phyloP scores from a whole-genome alignment of 2,797 vertebrate genomes.

The Australoheros facetus region DNA sequence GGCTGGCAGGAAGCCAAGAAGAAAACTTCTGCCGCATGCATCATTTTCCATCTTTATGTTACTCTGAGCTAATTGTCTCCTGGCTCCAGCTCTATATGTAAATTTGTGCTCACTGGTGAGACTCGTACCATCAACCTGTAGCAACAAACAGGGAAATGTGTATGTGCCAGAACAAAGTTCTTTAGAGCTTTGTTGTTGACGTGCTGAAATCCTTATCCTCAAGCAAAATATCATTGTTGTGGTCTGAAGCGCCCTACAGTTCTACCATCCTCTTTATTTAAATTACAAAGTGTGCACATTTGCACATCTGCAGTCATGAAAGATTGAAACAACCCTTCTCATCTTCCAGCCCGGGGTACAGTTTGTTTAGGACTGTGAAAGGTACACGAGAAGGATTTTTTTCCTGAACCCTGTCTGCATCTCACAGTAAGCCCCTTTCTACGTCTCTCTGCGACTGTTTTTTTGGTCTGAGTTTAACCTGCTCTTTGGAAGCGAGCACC shows the following conservation, averaged over 20 bases:
- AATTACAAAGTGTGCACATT: not conserved
- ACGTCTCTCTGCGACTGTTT: not conserved
- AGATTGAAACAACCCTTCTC: not conserved
- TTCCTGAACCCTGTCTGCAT: not conserved
- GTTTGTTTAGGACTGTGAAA: not conserved
- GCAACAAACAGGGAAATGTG: not conserved
- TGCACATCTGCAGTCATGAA: not conserved
- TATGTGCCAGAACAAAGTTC: not conserved
- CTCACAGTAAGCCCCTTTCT: conserved; percentile 4
- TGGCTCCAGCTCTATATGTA: no score
- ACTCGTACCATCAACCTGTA: not conserved
- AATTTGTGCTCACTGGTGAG: no score
- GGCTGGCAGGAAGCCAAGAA: no score
- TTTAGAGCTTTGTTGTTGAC: not conserved
- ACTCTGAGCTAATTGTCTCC: no score
- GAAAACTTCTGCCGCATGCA: no score
- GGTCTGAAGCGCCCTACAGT: not conserved
- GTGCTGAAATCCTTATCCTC: not conserved
- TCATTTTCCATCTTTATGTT: no score
- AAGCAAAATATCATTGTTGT: not conserved
- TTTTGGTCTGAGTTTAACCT: not conserved
- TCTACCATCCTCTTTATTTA: not conserved
- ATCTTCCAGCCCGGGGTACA: not conserved
- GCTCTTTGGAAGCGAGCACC: not conserved
- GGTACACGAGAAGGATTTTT: not conserved